Evolutionary conservation across 2,797 vertebrate species (phyloP).

Genomic region (Allobates femoralis): DNA sequence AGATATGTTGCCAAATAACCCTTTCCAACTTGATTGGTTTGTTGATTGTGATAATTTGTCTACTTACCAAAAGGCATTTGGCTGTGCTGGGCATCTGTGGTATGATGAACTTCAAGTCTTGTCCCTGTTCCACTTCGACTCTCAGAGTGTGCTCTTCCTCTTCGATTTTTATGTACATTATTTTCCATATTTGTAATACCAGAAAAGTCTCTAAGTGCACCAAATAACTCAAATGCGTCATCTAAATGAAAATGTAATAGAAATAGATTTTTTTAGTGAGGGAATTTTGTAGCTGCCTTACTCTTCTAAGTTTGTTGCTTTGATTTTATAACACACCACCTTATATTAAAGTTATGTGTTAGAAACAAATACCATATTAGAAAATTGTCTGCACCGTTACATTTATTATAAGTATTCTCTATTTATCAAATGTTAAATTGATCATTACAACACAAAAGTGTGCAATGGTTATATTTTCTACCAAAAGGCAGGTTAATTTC

Average conservation of each 20-base stretch:
- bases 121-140: not conserved
- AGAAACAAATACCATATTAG: too few species aligned
- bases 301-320: too few species aligned
- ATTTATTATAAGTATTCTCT: too few species aligned
- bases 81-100: not conserved
- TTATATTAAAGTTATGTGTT: too few species aligned
- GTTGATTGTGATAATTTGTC: not conserved
- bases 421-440: too few species aligned
- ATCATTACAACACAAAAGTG: too few species aligned
- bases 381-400: too few species aligned
- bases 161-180: not conserved
- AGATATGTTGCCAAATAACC: not conserved
- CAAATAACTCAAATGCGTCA: not conserved
- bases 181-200: not conserved
- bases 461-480: too few species aligned
- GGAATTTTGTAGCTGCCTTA: too few species aligned
- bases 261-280: not conserved
- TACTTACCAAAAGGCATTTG: not conserved
- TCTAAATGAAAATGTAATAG: not conserved
- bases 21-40: not conserved
- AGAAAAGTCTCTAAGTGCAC: not conserved
- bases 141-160: constrained; percentile 24
- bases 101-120: not conserved
- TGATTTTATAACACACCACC: too few species aligned
- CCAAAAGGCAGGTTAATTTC: too few species aligned